Evolutionary conservation across 2,888 invertebrate genomes (phyloP), one percentile per base, ranked within the genome.

Genomic region (Melieria picta): DNA sequence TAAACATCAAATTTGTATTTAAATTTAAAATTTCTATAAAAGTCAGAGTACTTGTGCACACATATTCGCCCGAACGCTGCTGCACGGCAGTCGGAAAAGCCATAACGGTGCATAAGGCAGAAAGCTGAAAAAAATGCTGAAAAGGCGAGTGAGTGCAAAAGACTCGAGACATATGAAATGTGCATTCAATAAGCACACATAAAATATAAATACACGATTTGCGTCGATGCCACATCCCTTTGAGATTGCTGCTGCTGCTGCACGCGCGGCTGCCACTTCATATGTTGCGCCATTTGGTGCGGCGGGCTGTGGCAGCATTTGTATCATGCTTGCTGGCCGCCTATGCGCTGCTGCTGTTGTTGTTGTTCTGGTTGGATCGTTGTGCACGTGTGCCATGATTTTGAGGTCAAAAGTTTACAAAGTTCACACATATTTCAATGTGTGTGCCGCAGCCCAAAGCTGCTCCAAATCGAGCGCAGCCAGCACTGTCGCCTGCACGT

Each of bases 321-420:
- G 30, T 30, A 30, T 30, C 30, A 30, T 30, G 7, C n/a, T 55
- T 13, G 16, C 10, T 55, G 6, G 16, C 6, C 55, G 16, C 55
- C 16, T 11, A 55, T n/a, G 16, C 55, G n/a, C 16, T 55, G 55
- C 55, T 55, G 16, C 16, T 55, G 55, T 55, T 55, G 55, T 55
- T 5, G 3, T 5, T 55, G 6, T n/a, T n/a, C n/a, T 55, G 30
- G 30, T 30, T 30, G 30, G 45, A 46, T 55, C 10, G 60, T 42
- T 48, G 48, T 48, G 52, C 55, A 55, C 47, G 65, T 61, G 65
- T 65, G 61, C 60, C 55, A 46, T 60, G 62, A 61, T 63, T 72
- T 72, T 72, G 67, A 72, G 71, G 71, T 67, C 63, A 72, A 67
- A 66, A 72, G 71, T 72, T 72, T 72, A 63, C 63, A 72, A 72